Base-by-base conservation (phyloP, 2,113 vertebrate species). In the Tympanuchus pallidicinctus region DNA sequence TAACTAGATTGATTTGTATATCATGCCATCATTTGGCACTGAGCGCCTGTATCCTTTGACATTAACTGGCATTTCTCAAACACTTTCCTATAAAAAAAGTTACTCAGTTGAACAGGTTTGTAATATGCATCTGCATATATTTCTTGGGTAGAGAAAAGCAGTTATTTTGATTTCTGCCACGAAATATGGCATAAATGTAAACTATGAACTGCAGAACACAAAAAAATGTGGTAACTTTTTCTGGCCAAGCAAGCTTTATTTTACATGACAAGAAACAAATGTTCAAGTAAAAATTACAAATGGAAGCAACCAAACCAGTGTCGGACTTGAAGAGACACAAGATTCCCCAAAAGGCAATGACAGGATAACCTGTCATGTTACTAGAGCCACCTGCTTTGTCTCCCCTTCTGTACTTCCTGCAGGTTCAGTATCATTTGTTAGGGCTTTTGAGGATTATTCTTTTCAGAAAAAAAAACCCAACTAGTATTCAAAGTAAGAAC, bases 41-140 rank as follows among this genome's bases (percentile, higher is more conserved):
- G 65, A 91, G 42, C 43, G 63, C 82, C 86, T 94, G 92, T 82
- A 94, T 93, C 88, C 89, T 76, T 81, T 83, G 82, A 94, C 3
- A 2, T 77, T 96, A 93, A 94, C 91, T 81, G 95, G 91, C 92
- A 95, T 93, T 87, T 94, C 85, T 91, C 94, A 97, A 83, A 73
- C 65, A 27, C 56, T 83, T 57, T 57, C 57, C 63, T 56, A 86
- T 80, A 93, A 94, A 88, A 54, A 90, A 94, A 77, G 69, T 83
- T 94, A 72, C 67, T 90, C 87, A 78, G 38, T 40, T 92, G 88
- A 72, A 71, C 30, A 81, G 11, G 1, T 84, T 78, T 86, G 61
- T 83, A 78, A 78, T 86, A 77, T 15, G 59, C 86, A 91, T 82
- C 88, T 66, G 72, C 85, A 92, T 71, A 78, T 64, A 94, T 92